Percentiles rank a stretch among this genome's conserved stretches.
These are phyloP conservation scores for Borostomias antarcticus DNA, from an alignment of 2,797 vertebrate species.

Conservation along the genomic window DNA sequence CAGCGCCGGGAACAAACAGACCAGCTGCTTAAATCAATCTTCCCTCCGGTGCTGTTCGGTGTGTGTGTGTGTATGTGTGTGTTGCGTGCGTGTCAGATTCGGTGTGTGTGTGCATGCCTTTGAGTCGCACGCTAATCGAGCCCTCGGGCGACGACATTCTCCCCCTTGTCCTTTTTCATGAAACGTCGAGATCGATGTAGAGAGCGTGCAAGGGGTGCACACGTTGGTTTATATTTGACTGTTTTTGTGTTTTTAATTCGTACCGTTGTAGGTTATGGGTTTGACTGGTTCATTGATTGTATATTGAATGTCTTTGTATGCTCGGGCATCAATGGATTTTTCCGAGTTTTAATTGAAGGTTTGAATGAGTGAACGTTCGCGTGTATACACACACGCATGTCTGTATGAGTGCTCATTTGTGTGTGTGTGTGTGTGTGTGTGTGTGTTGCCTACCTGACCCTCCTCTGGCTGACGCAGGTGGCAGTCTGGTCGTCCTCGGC, in stretches of 20 bases:
- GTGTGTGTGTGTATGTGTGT: background rate
- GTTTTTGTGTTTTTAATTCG: background rate
- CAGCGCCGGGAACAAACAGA: conserved; percentile 34
- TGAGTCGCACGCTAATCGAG: background rate
- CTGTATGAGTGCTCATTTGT: too few species aligned
- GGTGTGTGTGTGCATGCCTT: background rate
- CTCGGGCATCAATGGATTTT: too few species aligned
- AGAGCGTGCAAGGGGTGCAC: conserved; percentile 7
- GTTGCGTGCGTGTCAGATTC: too few species aligned
- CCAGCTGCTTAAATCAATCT: conserved; percentile 28
- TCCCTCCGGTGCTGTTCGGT: conserved; percentile 14
- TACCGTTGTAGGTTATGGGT: too few species aligned
- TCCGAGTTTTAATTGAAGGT: too few species aligned
- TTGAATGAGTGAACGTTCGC: too few species aligned
- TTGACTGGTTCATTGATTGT: too few species aligned
- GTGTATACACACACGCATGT: too few species aligned
- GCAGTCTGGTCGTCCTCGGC: conserved; percentile 89
- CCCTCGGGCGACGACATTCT: background rate
- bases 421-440: background rate
- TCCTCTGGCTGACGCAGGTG: conserved; percentile 90
- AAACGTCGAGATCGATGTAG: background rate
- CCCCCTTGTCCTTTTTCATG: background rate
- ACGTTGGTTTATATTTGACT: background rate
- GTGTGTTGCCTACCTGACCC: conserved; percentile 82
- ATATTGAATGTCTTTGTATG: too few species aligned